Evolutionary conservation across 2,113 vertebrate species (phyloP).

Genomic region (Tetraodon nigroviridis): DNA sequence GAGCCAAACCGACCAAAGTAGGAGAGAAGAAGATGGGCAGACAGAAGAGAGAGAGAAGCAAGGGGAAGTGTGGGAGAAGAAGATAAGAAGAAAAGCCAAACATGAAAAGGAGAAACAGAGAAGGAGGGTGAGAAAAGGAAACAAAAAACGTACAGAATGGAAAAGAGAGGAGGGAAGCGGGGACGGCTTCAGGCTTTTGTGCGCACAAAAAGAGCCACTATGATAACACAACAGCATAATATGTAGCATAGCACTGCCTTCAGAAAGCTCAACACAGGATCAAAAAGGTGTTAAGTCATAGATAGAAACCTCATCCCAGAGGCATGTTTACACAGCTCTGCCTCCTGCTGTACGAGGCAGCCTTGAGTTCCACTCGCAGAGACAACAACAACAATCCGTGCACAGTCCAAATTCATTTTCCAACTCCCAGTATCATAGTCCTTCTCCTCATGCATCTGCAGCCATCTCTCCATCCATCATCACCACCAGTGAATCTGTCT

Average conservation of each 20-base stretch:
- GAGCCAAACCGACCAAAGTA: conserved; percentile 45
- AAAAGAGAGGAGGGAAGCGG: conserved; percentile 8
- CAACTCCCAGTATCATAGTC: conserved; percentile 9
- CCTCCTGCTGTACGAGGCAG: conserved; percentile 4
- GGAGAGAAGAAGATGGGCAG: conserved; percentile 45
- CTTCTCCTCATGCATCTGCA: conserved; percentile 41
- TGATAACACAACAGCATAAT: conserved; percentile 34
- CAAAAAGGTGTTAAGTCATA: conserved; percentile 35
- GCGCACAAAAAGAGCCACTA: conserved; percentile 17
- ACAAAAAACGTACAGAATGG: conserved; percentile 9
- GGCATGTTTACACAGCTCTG: conserved; percentile 41
- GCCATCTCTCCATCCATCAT: conserved; percentile 3
- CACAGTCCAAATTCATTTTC: conserved; percentile 11
- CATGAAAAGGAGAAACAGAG: conserved; percentile 1
- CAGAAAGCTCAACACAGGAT: conserved; percentile 41
- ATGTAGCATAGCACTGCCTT: conserved; percentile 30
- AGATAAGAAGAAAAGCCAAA: conserved; percentile 12
- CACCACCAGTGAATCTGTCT: too few species aligned
- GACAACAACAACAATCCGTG: background rate
- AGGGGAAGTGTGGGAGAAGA: background rate
- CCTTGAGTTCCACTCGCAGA: background rate
- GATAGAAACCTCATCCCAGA: conserved; percentile 32
- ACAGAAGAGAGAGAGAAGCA: conserved; percentile 18
- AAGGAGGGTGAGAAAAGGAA: conserved; percentile 8
- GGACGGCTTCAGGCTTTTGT: conserved; percentile 32